These are phyloP conservation scores for Onychorhynchus coronatus DNA, from an alignment of 2,113 vertebrate genomes.

Conservation along the genomic window DNA sequence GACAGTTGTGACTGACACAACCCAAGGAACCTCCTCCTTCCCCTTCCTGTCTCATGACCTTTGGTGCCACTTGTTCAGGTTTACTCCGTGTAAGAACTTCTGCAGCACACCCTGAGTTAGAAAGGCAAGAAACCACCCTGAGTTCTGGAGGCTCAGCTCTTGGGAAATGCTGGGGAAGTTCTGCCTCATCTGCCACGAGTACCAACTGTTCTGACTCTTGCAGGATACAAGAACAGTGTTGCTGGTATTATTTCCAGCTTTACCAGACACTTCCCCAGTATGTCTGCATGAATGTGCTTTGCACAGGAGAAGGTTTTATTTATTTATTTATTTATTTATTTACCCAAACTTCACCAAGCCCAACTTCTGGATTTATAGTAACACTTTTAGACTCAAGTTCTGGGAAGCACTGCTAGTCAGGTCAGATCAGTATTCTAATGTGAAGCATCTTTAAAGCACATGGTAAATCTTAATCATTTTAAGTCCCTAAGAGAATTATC, in stretches of 20 bases:
- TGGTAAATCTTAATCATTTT: conserved; percentile 51
- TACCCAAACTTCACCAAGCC: background rate
- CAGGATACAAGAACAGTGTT: background rate
- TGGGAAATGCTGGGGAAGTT: background rate
- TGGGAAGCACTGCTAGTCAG: background rate
- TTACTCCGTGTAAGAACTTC: background rate
- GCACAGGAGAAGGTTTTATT: background rate
- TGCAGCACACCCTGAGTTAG: background rate
- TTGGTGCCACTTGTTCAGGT: background rate
- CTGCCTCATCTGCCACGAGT: background rate
- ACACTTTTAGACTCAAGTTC: background rate
- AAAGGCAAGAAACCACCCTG: background rate
- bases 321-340: background rate
- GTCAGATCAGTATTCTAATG: conserved; percentile 29
- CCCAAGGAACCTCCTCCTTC: conserved; percentile 40
- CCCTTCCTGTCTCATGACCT: conserved; percentile 54
- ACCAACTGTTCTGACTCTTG: background rate
- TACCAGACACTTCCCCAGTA: background rate
- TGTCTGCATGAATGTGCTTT: accelerated
- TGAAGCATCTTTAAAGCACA: conserved; percentile 48
- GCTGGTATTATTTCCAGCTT: background rate
- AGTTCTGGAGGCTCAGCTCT: background rate
- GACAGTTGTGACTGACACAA: conserved; percentile 63
- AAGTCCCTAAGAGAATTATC: conserved; percentile 58
- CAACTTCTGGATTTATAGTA: background rate